Conservation (phyloP, 1,140 invertebrate species). For the Cotesia glomerata region DNA sequence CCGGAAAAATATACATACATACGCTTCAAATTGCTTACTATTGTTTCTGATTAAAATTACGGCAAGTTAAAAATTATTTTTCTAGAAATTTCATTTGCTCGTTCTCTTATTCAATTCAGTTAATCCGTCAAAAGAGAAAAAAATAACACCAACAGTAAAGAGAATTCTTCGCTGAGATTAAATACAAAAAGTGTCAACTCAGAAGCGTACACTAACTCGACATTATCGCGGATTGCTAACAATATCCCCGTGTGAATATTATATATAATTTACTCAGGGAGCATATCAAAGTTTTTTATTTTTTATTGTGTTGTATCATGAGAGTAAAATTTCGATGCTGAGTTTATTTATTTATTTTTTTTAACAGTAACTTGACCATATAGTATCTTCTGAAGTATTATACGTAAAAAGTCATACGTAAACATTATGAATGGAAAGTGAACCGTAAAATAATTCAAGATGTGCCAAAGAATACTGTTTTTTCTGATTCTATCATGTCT, state of each 20-base stretch:
- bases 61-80: neutral
- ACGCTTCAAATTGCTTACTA: too few species aligned
- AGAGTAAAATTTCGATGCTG: neutral
- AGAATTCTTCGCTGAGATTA: neutral
- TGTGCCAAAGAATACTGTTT: constrained; percentile 37
- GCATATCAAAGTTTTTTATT: neutral
- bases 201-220: constrained; percentile 1
- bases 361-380: too few species aligned
- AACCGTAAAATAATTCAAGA: constrained; percentile 25
- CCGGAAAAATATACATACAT: too few species aligned
- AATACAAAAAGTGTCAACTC: neutral
- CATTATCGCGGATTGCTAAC: neutral
- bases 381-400: neutral
- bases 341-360: neutral
- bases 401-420: neutral
- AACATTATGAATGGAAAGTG: constrained; percentile 25
- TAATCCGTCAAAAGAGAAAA: neutral
- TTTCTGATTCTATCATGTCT: constrained; percentile 42
- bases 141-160: neutral
- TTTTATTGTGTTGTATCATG: neutral
- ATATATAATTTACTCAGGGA: neutral
- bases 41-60: neutral
- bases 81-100: neutral
- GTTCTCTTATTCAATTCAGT: neutral
- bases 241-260: constrained; percentile 8